phyloP scores from a whole-genome alignment of 2,888 invertebrate species.

The Athalia circularis region DNA sequence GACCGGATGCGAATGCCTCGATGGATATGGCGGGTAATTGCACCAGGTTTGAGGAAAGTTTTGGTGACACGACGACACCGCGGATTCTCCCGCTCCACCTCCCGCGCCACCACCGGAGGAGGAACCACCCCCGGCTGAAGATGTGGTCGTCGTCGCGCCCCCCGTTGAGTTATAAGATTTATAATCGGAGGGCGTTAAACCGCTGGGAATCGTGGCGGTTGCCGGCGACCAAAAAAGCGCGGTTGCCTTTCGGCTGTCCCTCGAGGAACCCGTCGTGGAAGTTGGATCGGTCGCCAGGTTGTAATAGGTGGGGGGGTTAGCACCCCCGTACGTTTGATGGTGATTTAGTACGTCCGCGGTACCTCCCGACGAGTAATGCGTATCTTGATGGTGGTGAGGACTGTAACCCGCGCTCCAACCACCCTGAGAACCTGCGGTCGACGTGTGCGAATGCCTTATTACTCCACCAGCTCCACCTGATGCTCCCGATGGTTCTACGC shows the following conservation, averaged over 20 bases:
- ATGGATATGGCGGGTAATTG: constrained; percentile 81
- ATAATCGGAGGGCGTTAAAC: constrained; percentile 76
- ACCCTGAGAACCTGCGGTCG: constrained; percentile 74
- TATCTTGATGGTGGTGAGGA: constrained; percentile 76
- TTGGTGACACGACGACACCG: constrained; percentile 81
- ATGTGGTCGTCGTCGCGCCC: constrained; percentile 78
- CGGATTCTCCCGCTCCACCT: constrained; percentile 69
- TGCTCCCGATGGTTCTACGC: constrained; percentile 76
- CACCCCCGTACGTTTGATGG: constrained; percentile 80
- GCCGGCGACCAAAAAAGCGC: constrained; percentile 83
- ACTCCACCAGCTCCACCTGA: constrained; percentile 81
- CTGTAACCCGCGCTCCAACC: constrained; percentile 81
- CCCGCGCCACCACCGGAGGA: constrained; percentile 71
- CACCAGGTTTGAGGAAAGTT: constrained; percentile 84
- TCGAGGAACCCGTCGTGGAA: constrained; percentile 75
- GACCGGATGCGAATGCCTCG: constrained; percentile 77
- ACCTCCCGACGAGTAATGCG: constrained; percentile 71
- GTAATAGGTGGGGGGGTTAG: constrained; percentile 84
- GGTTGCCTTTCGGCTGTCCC: constrained; percentile 78
- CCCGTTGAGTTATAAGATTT: constrained; percentile 77
- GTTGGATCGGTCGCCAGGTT: constrained; percentile 79
- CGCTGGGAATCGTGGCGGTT: constrained; percentile 73
- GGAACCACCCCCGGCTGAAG: constrained; percentile 78
- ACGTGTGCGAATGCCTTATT: constrained; percentile 82
- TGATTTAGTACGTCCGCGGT: constrained; percentile 78